These are phyloP conservation scores for Thera britannica DNA, from an alignment of 2,888 invertebrate genomes.

Conservation along the genomic window DNA sequence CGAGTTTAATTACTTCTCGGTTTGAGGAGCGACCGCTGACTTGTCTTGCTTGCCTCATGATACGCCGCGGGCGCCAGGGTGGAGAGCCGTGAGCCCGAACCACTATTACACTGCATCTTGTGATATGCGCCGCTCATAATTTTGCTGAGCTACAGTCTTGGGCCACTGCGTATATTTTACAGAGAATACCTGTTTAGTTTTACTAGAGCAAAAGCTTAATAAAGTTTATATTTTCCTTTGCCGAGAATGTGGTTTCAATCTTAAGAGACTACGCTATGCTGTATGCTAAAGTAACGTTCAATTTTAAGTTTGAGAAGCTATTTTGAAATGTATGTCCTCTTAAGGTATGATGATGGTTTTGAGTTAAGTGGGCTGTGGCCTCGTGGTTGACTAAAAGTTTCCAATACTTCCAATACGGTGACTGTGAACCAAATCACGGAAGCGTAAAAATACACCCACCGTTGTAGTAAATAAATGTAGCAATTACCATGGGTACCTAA, in stretches of 20 bases:
- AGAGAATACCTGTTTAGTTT: constrained; percentile 1
- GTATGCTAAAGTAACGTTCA: background rate
- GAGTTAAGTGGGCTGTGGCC: no score
- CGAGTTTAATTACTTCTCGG: constrained; percentile 80
- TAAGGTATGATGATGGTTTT: no score
- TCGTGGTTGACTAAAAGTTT: no score
- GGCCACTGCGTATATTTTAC: constrained; percentile 2
- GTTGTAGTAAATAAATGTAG: no score
- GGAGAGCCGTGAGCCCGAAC: constrained; percentile 5
- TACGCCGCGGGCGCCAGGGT: constrained; percentile 29
- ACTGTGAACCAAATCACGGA: no score
- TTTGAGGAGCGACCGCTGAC: constrained; percentile 55
- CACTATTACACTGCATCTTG: constrained; percentile 17
- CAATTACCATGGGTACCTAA: no score
- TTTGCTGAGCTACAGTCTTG: constrained; percentile 9
- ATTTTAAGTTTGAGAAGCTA: constrained; percentile 6
- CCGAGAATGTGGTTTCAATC: constrained; percentile 7
- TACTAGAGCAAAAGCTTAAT: constrained; percentile 10
- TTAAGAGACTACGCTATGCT: background rate
- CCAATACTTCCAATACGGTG: no score
- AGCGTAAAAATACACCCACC: no score
- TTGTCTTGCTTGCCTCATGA: constrained; percentile 38
- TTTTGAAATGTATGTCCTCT: background rate
- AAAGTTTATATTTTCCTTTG: constrained; percentile 7
- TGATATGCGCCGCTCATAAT: constrained; percentile 18